Percentiles rank a stretch among this genome's conserved stretches.
Evolutionary conservation across 2,797 vertebrate genomes (phyloP).

Genomic region (Cyprinodon diabolis): DNA sequence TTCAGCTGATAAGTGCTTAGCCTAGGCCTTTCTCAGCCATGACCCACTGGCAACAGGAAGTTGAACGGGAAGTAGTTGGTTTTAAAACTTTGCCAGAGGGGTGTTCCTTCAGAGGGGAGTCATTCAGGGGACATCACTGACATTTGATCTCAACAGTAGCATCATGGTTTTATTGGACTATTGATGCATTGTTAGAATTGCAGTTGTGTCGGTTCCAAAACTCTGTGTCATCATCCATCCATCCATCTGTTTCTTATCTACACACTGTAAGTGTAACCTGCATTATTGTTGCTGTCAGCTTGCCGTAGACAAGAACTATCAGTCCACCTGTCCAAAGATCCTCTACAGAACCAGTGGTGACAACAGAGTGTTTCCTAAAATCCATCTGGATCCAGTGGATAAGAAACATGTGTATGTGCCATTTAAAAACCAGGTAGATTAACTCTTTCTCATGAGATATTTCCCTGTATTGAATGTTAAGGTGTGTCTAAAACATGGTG

Average conservation of each 20-base stretch:
- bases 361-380: constrained; percentile 55
- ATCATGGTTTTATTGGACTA: too few species aligned
- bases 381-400: constrained; percentile 68
- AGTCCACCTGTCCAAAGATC: constrained; percentile 58
- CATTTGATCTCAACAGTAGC: too few species aligned
- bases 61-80: too few species aligned
- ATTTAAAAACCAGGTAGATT: constrained; percentile 64
- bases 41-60: too few species aligned
- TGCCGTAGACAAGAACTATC: constrained; percentile 61
- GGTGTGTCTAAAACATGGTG: background rate
- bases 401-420: constrained; percentile 65
- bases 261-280: background rate
- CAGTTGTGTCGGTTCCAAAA: too few species aligned
- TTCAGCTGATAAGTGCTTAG: too few species aligned
- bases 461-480: fast-evolving
- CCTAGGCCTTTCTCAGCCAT: too few species aligned
- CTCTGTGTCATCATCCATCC: background rate
- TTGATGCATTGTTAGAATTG: too few species aligned
- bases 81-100: too few species aligned
- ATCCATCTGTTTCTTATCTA: background rate
- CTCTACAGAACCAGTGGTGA: constrained; percentile 68
- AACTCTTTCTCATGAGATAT: background rate
- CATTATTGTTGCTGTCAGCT: constrained; percentile 55
- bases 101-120: too few species aligned
- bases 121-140: too few species aligned